These are phyloP conservation scores for Paralichthys olivaceus DNA, from an alignment of 2,113 vertebrate genomes.

Conservation along the genomic window DNA sequence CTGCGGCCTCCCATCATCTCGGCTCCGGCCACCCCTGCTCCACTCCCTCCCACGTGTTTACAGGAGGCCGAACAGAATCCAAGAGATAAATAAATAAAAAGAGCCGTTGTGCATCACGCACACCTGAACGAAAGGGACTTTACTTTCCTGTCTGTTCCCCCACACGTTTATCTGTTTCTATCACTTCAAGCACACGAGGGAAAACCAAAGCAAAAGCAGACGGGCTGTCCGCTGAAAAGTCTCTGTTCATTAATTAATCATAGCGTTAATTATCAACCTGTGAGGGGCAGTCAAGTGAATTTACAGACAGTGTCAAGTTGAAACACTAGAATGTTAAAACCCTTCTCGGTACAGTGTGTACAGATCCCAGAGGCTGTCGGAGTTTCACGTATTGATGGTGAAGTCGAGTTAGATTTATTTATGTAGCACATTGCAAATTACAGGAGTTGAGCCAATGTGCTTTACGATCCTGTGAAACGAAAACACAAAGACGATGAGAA, in stretches of 20 bases:
- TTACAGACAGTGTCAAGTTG: constrained; percentile 20
- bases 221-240: constrained; percentile 48
- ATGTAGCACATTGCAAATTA: too few species aligned
- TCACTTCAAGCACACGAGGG: constrained; percentile 29
- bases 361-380: too few species aligned
- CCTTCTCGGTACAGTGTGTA: not conserved
- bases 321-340: constrained; percentile 6
- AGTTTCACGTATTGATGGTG: too few species aligned
- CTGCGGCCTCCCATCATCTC: constrained; percentile 44
- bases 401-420: too few species aligned
- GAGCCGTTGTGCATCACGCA: not conserved
- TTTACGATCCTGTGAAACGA: too few species aligned
- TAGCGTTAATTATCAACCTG: constrained; percentile 50
- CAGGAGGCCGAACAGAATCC: constrained; percentile 25
- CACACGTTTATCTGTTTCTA: constrained; percentile 28
- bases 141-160: not conserved
- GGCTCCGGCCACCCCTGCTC: constrained; percentile 38
- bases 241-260: constrained; percentile 62
- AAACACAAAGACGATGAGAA: too few species aligned
- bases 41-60: constrained; percentile 55
- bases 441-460: too few species aligned
- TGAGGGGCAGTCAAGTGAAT: constrained; percentile 19
- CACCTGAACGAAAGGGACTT: not conserved
- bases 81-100: not conserved
- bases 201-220: constrained; percentile 46